Conservation (phyloP, 2,888 invertebrate species). For the Neoaliturus tenellus region DNA sequence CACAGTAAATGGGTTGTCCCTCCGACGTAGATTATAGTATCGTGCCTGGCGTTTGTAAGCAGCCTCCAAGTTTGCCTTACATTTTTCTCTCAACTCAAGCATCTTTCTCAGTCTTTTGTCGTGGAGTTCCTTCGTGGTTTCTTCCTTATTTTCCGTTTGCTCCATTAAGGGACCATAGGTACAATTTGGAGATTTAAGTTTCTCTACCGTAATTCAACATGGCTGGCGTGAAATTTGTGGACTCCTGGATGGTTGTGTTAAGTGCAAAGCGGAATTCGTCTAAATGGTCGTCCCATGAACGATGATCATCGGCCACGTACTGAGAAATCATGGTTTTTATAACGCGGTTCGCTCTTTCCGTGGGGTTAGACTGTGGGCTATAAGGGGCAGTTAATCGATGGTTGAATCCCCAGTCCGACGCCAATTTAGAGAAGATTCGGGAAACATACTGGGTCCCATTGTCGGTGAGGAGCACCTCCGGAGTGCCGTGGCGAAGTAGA, state of each 20-base stretch:
- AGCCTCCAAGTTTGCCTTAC: background rate
- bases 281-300: background rate
- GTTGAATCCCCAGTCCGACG: too few species aligned
- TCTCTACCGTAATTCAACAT: background rate
- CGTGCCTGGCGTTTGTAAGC: background rate
- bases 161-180: background rate
- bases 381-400: too few species aligned
- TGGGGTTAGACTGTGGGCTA: too few species aligned
- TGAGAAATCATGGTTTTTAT: too few species aligned
- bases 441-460: too few species aligned
- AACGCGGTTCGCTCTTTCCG: too few species aligned
- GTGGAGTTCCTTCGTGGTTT: background rate
- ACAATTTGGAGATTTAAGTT: background rate
- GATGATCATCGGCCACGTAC: background rate
- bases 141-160: background rate
- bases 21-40: background rate
- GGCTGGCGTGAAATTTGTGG: background rate
- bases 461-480: too few species aligned
- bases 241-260: background rate
- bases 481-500: too few species aligned
- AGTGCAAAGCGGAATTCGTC: background rate
- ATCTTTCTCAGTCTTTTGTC: background rate
- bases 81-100: background rate
- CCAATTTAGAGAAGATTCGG: too few species aligned
- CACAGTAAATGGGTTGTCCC: background rate